Evolutionary conservation across 2,888 invertebrate genomes (phyloP).

Genomic region (Machimus atricapillus): DNA sequence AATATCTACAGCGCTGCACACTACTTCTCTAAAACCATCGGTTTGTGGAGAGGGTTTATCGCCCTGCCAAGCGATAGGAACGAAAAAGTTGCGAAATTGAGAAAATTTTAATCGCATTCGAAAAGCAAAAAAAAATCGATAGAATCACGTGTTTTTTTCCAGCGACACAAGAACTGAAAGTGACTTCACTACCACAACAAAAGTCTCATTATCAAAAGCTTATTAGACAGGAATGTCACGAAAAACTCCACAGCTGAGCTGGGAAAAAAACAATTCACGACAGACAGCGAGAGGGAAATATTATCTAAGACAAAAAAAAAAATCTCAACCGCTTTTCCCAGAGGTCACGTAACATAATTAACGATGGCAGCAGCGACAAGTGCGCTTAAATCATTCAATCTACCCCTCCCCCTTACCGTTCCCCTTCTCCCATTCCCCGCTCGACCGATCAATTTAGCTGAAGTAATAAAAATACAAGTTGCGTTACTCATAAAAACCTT

Average conservation of each 20-base stretch:
- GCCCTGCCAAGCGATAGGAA: background rate
- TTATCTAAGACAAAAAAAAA: background rate
- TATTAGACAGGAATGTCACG: background rate
- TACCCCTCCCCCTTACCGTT: background rate
- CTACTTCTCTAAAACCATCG: background rate
- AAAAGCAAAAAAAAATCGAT: background rate
- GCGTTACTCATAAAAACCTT: background rate
- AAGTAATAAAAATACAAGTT: background rate
- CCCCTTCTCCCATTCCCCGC: background rate
- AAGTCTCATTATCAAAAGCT: background rate
- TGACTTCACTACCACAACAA: background rate
- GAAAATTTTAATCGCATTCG: background rate
- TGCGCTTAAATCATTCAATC: constrained; percentile 19
- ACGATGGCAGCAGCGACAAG: constrained; percentile 17
- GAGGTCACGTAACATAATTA: constrained; percentile 30
- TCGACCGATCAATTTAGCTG: background rate
- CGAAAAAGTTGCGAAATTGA: background rate
- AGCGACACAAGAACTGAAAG: background rate
- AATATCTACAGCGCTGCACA: background rate
- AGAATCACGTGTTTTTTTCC: background rate
- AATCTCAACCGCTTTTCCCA: background rate
- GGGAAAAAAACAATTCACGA: background rate
- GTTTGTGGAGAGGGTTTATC: background rate
- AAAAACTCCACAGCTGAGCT: background rate
- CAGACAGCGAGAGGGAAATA: background rate